Conservation (phyloP, 1,140 invertebrate species). For the Meteorus sp. region DNA sequence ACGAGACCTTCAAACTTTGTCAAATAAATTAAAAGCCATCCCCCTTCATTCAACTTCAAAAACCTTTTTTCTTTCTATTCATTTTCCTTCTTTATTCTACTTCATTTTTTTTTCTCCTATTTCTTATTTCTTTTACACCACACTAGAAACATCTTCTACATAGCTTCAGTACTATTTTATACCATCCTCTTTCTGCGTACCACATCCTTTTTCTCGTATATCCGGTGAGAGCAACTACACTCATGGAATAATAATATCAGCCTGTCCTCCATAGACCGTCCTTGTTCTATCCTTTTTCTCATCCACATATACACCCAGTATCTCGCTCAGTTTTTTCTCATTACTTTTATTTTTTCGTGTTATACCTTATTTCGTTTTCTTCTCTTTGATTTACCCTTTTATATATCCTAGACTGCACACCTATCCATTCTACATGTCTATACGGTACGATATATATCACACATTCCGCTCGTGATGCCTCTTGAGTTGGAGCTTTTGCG, state of each 20-base stretch:
- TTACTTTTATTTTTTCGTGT: too few relatives aligned
- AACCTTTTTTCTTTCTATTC: too few relatives aligned
- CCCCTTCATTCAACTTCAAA: slow-evolving; percentile 10
- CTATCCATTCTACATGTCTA: background rate
- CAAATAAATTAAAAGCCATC: slow-evolving; percentile 32
- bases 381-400: background rate
- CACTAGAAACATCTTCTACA: slow-evolving; percentile 7
- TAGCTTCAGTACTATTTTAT: slow-evolving; percentile 7
- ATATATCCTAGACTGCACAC: slow-evolving; percentile 17
- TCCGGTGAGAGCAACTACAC: slow-evolving; percentile 23
- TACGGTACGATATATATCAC: background rate
- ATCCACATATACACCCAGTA: background rate
- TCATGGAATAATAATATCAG: slow-evolving; percentile 28
- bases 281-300: slow-evolving; percentile 1
- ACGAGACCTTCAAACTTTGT: slow-evolving; percentile 27
- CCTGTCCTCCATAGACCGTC: slow-evolving; percentile 10
- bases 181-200: slow-evolving; percentile 11
- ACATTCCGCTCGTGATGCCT: background rate
- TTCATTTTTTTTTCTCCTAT: too few relatives aligned
- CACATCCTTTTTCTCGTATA: slow-evolving; percentile 25
- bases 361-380: background rate
- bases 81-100: too few relatives aligned
- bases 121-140: too few relatives aligned
- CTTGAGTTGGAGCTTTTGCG: background rate
- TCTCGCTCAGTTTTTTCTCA: too few relatives aligned